Evolutionary conservation across 1,140 invertebrate genomes (phyloP).

Genomic region (Drosophila tropicalis): DNA sequence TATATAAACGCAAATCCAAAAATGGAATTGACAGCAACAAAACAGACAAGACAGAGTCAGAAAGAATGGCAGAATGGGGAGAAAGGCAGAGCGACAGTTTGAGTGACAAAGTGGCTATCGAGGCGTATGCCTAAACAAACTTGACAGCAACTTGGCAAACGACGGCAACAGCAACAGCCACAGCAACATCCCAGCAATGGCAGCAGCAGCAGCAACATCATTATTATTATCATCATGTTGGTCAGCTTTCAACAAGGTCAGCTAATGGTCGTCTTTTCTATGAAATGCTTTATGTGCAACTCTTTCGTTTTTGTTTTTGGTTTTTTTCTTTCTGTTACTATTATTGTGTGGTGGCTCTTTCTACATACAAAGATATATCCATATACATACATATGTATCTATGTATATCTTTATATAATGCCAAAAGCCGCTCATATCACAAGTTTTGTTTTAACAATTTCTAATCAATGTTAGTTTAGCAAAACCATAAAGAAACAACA

Average conservation of each 20-base stretch:
- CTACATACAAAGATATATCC: not conserved
- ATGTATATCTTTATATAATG: slow-evolving; percentile 30
- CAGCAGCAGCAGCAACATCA: slow-evolving; percentile 15
- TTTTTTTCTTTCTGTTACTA: slow-evolving; percentile 49
- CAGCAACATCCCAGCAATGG: slow-evolving; percentile 14
- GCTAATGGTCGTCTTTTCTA: slow-evolving; percentile 75
- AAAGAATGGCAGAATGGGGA: not conserved
- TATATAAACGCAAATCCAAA: slow-evolving; percentile 15
- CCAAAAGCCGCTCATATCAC: not conserved
- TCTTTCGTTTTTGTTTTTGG: slow-evolving; percentile 44
- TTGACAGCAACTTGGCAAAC: slow-evolving; percentile 57
- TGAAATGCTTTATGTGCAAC: slow-evolving; percentile 53
- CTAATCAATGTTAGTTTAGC: slow-evolving; percentile 10
- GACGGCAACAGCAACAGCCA: slow-evolving; percentile 28
- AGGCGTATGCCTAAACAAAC: slow-evolving; percentile 62
- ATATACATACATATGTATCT: slow-evolving; percentile 25
- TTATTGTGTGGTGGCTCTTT: slow-evolving; percentile 19
- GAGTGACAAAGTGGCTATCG: slow-evolving; percentile 62
- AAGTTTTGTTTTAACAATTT: not conserved
- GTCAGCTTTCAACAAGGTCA: slow-evolving; percentile 68
- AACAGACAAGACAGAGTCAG: not conserved
- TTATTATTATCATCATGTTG: slow-evolving; percentile 18
- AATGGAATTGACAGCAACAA: slow-evolving; percentile 36
- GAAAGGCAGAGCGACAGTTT: slow-evolving; percentile 13
- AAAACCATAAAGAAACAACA: not conserved